These are phyloP conservation scores for Neotoxoptera formosana DNA, from an alignment of 1,140 invertebrate species.

Conservation along the genomic window DNA sequence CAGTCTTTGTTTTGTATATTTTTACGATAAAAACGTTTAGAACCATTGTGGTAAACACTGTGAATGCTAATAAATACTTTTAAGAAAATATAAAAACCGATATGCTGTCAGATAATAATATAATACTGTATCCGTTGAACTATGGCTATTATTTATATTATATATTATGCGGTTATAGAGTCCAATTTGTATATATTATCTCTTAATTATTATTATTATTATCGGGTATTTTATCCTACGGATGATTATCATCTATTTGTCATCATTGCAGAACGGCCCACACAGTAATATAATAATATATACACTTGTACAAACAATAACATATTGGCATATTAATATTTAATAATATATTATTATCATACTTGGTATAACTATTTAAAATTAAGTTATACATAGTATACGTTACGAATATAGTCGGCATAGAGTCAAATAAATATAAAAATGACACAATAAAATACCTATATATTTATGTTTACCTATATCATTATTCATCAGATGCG, in stretches of 20 bases:
- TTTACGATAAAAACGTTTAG: not conserved
- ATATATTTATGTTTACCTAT: too few relatives aligned
- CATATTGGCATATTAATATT: too few relatives aligned
- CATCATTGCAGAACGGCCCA: not conserved
- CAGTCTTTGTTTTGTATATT: not conserved
- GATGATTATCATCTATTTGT: not conserved
- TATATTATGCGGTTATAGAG: not conserved
- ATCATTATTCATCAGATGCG: too few relatives aligned
- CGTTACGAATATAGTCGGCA: too few relatives aligned
- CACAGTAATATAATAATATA: not conserved
- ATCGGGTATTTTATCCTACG: not conserved
- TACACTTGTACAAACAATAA: not conserved
- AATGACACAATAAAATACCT: too few relatives aligned
- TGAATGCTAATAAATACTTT: not conserved
- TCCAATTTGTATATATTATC: not conserved
- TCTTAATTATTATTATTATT: not conserved
- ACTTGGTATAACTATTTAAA: too few relatives aligned
- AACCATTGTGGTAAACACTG: not conserved
- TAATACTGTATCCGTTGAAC: not conserved
- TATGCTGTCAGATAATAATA: not conserved
- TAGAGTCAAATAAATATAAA: too few relatives aligned
- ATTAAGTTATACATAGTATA: too few relatives aligned
- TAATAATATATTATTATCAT: too few relatives aligned
- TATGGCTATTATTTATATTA: too few relatives aligned
- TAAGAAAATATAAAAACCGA: not conserved